Conservation (phyloP, 2,797 vertebrate species). For the Margarornis squamiger region DNA sequence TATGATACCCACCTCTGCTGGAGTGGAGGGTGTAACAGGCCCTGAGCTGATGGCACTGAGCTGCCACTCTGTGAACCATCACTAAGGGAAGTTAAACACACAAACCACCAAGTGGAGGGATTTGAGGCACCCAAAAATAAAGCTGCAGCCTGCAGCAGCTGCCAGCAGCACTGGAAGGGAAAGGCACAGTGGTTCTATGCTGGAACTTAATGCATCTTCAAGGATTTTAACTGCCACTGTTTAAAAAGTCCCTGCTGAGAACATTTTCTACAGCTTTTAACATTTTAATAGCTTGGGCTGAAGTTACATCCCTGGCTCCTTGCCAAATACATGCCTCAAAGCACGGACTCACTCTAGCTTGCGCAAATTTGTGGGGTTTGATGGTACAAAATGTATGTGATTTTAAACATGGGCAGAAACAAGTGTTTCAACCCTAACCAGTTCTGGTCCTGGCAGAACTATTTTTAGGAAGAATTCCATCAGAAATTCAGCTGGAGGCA, state of each 20-base stretch:
- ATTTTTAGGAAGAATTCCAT: neutral
- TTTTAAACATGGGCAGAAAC: neutral
- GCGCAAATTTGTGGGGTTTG: neutral
- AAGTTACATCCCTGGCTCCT: neutral
- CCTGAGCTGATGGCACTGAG: neutral
- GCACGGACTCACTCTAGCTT: neutral
- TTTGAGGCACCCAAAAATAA: too few relatives aligned
- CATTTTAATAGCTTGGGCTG: neutral
- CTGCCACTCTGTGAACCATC: neutral
- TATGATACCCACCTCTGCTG: neutral
- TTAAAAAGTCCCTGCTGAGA: neutral
- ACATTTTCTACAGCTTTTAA: neutral
- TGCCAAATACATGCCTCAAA: neutral
- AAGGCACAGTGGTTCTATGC: neutral
- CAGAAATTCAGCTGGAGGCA: neutral
- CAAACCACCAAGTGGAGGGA: neutral
- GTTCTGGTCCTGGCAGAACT: neutral
- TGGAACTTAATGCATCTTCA: neutral
- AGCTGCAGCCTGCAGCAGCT: neutral
- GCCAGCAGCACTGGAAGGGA: neutral
- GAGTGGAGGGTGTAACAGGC: accelerated
- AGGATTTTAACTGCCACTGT: neutral
- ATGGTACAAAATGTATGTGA: accelerated
- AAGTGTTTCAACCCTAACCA: neutral
- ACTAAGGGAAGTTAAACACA: neutral